Evolutionary conservation across 2,797 vertebrate species (phyloP), one percentile per base, ranked within the genome.

Genomic region (Toxotes lorentzi): DNA sequence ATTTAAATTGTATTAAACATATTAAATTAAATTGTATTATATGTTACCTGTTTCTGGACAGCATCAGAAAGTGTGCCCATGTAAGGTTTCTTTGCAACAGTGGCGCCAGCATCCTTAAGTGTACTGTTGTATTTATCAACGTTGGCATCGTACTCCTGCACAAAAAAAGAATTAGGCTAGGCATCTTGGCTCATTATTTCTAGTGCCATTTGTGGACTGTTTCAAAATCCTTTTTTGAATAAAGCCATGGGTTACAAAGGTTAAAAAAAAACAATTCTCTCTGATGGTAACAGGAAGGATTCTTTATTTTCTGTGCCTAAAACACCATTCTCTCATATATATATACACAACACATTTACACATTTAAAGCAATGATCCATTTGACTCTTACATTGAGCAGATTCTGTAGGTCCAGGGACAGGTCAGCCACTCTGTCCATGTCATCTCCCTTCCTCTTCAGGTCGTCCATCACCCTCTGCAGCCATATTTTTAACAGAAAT

Each of bases 121-220:
- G 94, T 96, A 57, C 95, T 93, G 71, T 95, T 94, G 92, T 97
- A 99, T 86, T 96, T 97, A 23, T 96, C 93, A 70, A 93, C 91
- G 27, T 96, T 96, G 19, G 95, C 35, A 41, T 97, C 96, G 11
- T 99, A 99, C 60, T 97, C 96, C 98, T 99, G 90, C 56, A 86
- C 14, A 85, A 45, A 82, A 0, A 5, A 74, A 73, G 2, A 54
- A 38, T 77, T 68, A 56, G 23, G 11, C 6, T 21, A 5, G 6
- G 56, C 1, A 53, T 69, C 30, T 13, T 48, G 1, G 40, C 30
- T 77, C 13, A 48, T 6, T 63, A 34, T 60, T 61, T 73, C 3
- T 13, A 54, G 8, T 74, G 2, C 11, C 6, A 27, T 38, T 41
- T 16, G 24, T 21, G 17, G 21, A 32, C 9, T 24, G n/a, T 62